phyloP scores from a whole-genome alignment of 2,888 invertebrate genomes.

The Drosophila fulvimacula region DNA sequence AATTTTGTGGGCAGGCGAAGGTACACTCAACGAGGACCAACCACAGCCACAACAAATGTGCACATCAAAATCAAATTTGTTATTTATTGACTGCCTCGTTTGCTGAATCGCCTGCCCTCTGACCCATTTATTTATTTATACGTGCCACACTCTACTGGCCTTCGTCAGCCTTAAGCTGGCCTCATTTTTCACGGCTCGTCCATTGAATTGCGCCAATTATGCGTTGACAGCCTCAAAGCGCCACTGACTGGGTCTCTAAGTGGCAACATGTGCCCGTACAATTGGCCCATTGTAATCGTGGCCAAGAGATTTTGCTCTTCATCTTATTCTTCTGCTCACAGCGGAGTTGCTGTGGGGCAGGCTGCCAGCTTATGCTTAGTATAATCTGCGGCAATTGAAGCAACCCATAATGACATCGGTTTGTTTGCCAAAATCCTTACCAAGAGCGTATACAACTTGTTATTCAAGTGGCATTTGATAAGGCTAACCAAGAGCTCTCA shows the following conservation, averaged over 20 bases:
- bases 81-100: constrained; percentile 59
- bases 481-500: not conserved
- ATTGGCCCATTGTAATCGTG: constrained; percentile 47
- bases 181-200: constrained; percentile 67
- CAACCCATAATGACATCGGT: constrained; percentile 33
- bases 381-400: constrained; percentile 45
- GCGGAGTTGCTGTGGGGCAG: constrained; percentile 18
- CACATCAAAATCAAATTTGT: constrained; percentile 71
- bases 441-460: constrained; percentile 13
- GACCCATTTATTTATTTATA: constrained; percentile 71
- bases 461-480: constrained; percentile 6
- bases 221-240: constrained; percentile 67
- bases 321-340: not conserved
- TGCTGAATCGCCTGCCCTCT: constrained; percentile 13
- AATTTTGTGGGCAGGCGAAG: constrained; percentile 15
- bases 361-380: constrained; percentile 39
- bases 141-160: not conserved
- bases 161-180: constrained; percentile 40
- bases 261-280: constrained; percentile 47
- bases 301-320: constrained; percentile 30
- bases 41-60: constrained; percentile 58
- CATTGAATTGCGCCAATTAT: constrained; percentile 74
- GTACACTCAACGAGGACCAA: not conserved
- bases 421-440: constrained; percentile 40
- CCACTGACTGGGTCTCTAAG: constrained; percentile 23